Conservation (phyloP, 2,888 invertebrate species). For the Linyphia triangularis region DNA sequence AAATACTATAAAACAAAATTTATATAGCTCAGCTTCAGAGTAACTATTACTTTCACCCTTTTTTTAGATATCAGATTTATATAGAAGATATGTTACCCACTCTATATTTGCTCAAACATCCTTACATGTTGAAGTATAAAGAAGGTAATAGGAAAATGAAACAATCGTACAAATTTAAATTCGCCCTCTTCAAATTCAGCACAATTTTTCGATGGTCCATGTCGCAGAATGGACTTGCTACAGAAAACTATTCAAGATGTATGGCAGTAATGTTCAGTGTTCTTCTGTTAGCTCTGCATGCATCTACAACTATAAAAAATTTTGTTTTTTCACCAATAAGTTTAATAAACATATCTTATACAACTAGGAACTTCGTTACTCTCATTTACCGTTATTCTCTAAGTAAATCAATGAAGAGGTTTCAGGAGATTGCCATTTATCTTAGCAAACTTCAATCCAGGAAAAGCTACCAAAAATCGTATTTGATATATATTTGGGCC, state of each 20-base stretch:
- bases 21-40: no score
- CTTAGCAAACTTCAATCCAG: not conserved
- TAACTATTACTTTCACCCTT: no score
- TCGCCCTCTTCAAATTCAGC: not conserved
- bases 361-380: not conserved
- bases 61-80: no score
- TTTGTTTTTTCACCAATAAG: not conserved
- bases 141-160: no score
- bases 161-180: not conserved
- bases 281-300: not conserved
- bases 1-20: no score
- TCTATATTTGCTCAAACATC: no score
- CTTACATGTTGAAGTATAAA: no score
- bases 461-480: not conserved
- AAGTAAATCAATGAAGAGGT: not conserved
- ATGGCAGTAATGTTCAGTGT: not conserved
- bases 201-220: not conserved
- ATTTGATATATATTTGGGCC: not conserved
- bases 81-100: no score
- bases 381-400: not conserved
- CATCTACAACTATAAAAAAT: no score
- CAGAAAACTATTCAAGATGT: not conserved
- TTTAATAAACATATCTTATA: not conserved
- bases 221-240: not conserved
- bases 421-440: not conserved